These are phyloP conservation scores for Bombus huntii DNA, from an alignment of 1,140 invertebrate genomes.

Conservation along the genomic window DNA sequence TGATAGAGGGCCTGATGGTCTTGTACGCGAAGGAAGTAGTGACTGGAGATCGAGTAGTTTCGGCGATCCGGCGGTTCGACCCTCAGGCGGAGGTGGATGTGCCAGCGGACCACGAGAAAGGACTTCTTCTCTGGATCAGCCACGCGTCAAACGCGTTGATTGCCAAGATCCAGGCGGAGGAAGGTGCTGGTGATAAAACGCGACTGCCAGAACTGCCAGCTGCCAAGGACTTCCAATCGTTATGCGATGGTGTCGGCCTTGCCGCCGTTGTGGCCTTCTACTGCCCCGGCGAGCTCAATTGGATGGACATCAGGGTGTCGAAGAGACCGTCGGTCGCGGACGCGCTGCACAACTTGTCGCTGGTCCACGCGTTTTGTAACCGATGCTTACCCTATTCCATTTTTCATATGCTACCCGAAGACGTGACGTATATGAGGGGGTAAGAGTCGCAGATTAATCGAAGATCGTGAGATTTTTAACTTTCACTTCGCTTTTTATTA, in stretches of 20 bases:
- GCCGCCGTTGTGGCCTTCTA: constrained; percentile 96
- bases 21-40: constrained; percentile 97
- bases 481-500: too few species aligned
- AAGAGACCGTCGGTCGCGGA: constrained; percentile 91
- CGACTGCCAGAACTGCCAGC: constrained; percentile 81
- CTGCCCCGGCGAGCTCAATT: constrained; percentile 93
- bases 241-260: constrained; percentile 96
- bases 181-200: constrained; percentile 78
- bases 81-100: constrained; percentile 75
- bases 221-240: constrained; percentile 82
- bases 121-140: constrained; percentile 95
- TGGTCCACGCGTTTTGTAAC: constrained; percentile 94
- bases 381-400: constrained; percentile 93
- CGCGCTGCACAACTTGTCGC: constrained; percentile 95
- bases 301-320: constrained; percentile 88
- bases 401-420: constrained; percentile 97
- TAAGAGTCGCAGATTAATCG: constrained; percentile 73
- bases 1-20: constrained; percentile 98
- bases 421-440: constrained; percentile 97
- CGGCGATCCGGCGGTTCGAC: constrained; percentile 91
- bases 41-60: constrained; percentile 92
- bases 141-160: constrained; percentile 91
- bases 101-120: constrained; percentile 91
- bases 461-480: too few species aligned
- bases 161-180: constrained; percentile 82